These are phyloP conservation scores for Urophycis tenuis DNA, from an alignment of 2,797 vertebrate species.

Conservation along the genomic window DNA sequence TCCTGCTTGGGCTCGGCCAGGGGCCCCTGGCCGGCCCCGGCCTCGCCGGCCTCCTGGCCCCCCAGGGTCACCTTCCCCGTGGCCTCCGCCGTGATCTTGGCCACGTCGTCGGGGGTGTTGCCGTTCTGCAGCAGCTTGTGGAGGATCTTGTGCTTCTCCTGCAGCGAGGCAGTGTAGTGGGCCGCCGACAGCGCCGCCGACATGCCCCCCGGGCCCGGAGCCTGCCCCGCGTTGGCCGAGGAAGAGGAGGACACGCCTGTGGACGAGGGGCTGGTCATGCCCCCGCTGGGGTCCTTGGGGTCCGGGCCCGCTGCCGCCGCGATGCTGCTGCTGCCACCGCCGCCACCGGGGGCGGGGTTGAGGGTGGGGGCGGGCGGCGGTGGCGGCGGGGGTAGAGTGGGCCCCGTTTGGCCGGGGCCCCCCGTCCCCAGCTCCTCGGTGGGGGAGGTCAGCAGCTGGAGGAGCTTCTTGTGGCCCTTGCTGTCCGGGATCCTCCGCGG, in stretches of 20 bases:
- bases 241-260: slow-evolving; percentile 80
- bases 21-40: slow-evolving; percentile 24
- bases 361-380: slow-evolving; percentile 25
- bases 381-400: slow-evolving; percentile 53
- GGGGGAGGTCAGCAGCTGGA: slow-evolving; percentile 90
- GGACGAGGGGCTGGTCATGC: slow-evolving; percentile 87
- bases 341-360: too few relatives aligned
- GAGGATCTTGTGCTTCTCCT: slow-evolving; percentile 96
- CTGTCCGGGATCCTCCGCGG: slow-evolving; percentile 78
- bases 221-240: slow-evolving; percentile 34
- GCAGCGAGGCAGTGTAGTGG: slow-evolving; percentile 74
- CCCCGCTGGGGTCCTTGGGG: slow-evolving; percentile 77
- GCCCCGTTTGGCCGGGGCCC: slow-evolving; percentile 36
- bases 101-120: slow-evolving; percentile 93
- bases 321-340: slow-evolving; percentile 41
- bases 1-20: slow-evolving; percentile 80
- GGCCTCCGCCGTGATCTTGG: slow-evolving; percentile 94
- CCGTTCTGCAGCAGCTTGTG: slow-evolving; percentile 96
- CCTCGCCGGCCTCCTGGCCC: slow-evolving; percentile 58
- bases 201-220: slow-evolving; percentile 65
- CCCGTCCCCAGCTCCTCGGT: slow-evolving; percentile 80
- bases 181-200: slow-evolving; percentile 69
- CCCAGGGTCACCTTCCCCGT: slow-evolving; percentile 81
- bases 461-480: slow-evolving; percentile 90
- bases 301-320: slow-evolving; percentile 72